phyloP scores from a whole-genome alignment of 2,113 vertebrate genomes.

The Toxotes jaculatrix region DNA sequence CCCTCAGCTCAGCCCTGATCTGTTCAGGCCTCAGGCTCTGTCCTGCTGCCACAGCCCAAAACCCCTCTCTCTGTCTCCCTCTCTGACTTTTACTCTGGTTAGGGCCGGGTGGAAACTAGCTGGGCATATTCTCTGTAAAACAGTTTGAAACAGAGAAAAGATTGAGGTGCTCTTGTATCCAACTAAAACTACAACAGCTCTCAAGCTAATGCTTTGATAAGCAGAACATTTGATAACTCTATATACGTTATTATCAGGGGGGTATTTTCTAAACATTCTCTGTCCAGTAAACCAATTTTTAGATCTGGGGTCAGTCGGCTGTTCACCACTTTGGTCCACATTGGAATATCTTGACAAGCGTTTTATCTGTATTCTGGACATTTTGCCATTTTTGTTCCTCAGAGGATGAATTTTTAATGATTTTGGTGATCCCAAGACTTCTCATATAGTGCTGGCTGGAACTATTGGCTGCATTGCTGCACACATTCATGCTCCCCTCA shows the following conservation, averaged over 20 bases:
- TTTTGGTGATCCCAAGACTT: too few relatives aligned
- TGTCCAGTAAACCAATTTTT: neutral
- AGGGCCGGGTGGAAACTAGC: neutral
- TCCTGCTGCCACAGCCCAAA: constrained; percentile 4
- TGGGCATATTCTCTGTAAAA: constrained; percentile 1
- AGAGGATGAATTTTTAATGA: too few relatives aligned
- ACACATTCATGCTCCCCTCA: too few relatives aligned
- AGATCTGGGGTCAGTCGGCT: neutral
- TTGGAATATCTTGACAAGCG: neutral
- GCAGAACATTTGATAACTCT: neutral
- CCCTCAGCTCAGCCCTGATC: constrained; percentile 3
- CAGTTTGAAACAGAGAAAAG: neutral
- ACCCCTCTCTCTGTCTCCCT: neutral
- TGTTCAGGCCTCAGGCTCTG: constrained; percentile 18
- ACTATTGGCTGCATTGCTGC: too few relatives aligned
- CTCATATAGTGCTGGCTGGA: too few relatives aligned
- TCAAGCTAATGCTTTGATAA: neutral
- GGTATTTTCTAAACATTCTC: neutral
- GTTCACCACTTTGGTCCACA: neutral
- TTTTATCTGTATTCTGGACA: too few relatives aligned
- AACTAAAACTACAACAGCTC: neutral
- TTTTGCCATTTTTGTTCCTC: too few relatives aligned
- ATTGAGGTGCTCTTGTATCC: neutral
- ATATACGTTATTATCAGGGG: neutral
- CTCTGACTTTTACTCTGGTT: constrained; percentile 19